Conservation (phyloP, 2,797 vertebrate genomes). For the Meda fulgida region DNA sequence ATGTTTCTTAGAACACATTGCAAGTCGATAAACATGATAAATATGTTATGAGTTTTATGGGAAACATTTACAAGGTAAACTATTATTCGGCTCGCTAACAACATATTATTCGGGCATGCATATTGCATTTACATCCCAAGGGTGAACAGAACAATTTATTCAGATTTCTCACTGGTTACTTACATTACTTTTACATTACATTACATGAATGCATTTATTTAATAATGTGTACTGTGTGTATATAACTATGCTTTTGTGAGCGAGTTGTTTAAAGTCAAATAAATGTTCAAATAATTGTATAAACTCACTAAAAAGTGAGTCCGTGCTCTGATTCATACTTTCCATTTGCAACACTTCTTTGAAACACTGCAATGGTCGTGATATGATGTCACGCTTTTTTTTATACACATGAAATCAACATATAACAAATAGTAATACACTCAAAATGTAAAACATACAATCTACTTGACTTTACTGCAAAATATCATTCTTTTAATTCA, state of each 20-base stretch:
- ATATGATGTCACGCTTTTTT: too few relatives aligned
- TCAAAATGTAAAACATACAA: too few relatives aligned
- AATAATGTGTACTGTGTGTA: not conserved
- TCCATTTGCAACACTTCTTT: too few relatives aligned
- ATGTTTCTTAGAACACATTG: conserved; percentile 3
- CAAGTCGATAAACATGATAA: conserved; percentile 11
- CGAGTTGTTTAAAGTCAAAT: not conserved
- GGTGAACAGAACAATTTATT: not conserved
- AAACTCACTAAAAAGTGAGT: not conserved
- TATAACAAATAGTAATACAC: too few relatives aligned
- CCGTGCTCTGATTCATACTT: not conserved
- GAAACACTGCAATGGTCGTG: too few relatives aligned
- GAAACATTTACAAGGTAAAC: conserved; percentile 13
- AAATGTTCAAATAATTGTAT: not conserved
- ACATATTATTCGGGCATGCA: not conserved
- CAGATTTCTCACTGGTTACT: not conserved
- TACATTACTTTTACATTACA: not conserved
- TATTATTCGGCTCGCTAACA: conserved; percentile 1
- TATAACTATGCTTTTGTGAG: not conserved
- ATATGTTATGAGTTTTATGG: conserved; percentile 1
- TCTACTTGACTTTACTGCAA: too few relatives aligned
- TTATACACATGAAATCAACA: too few relatives aligned
- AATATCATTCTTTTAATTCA: too few relatives aligned
- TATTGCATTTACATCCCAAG: not conserved
- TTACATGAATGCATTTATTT: not conserved